A percentile compares a stretch with the other conserved stretches of the same genome.
Conservation (phyloP, 2,888 invertebrate genomes). For the Rhogogaster chlorosoma region DNA sequence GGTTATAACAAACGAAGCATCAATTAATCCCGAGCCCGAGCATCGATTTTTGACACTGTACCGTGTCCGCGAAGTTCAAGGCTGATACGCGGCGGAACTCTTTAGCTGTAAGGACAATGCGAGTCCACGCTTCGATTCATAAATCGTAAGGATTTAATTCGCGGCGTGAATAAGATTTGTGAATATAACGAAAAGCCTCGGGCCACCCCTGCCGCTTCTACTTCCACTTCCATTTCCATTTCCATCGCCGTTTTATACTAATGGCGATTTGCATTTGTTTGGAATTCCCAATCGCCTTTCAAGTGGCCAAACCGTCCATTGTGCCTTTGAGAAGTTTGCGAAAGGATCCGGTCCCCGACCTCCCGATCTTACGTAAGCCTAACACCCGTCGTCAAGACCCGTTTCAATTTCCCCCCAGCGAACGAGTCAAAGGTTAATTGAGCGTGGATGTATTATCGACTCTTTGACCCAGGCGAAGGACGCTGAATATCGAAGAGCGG, state of each 20-base stretch:
- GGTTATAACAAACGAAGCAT: not conserved
- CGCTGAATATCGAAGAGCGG: not conserved
- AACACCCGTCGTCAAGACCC: slow-evolving; percentile 8
- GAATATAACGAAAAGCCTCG: not conserved
- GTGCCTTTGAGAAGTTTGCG: slow-evolving; percentile 32
- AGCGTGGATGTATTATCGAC: slow-evolving; percentile 6
- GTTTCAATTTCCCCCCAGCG: slow-evolving; percentile 33
- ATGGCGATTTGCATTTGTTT: slow-evolving; percentile 48
- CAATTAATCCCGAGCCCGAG: not conserved
- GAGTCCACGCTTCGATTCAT: not conserved
- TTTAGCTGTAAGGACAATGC: not conserved
- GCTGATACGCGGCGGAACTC: not conserved
- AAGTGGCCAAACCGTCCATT: slow-evolving; percentile 20
- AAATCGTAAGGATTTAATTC: slow-evolving; percentile 10
- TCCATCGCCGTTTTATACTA: slow-evolving; percentile 29
- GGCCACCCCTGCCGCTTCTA: not conserved
- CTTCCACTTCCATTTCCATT: slow-evolving; percentile 3
- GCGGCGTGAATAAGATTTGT: not conserved
- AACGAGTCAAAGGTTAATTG: slow-evolving; percentile 23
- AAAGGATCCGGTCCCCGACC: not conserved
- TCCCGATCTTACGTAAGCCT: not conserved
- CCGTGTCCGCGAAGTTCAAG: not conserved
- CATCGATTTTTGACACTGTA: not conserved
- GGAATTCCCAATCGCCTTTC: slow-evolving; percentile 27
- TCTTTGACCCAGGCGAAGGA: slow-evolving; percentile 5